Conservation (phyloP, 2,888 invertebrate species). For the Pecten maximus region DNA sequence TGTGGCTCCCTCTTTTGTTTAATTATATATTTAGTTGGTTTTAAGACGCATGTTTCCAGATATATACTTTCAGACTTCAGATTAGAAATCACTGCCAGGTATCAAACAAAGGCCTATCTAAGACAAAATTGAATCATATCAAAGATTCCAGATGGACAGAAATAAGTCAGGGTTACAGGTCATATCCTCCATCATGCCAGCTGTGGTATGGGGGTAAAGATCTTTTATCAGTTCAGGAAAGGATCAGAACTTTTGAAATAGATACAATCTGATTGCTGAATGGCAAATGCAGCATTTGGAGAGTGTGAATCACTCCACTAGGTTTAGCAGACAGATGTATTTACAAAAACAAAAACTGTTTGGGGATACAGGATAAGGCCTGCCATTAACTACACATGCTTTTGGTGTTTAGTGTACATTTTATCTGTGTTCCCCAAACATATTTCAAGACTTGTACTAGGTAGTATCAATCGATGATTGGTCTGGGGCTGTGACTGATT, state of each 20-base stretch:
- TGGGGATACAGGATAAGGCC: neutral
- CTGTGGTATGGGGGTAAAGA: neutral
- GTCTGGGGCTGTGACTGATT: no score
- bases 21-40: no score
- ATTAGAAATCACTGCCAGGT: no score
- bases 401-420: neutral
- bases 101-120: no score
- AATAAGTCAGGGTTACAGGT: neutral
- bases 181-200: neutral
- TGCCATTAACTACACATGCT: conserved; percentile 18
- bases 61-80: no score
- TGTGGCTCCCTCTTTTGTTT: neutral
- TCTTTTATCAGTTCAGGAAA: neutral
- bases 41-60: no score
- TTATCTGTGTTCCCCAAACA: neutral
- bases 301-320: neutral
- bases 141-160: neutral
- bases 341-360: conserved; percentile 8
- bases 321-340: conserved; percentile 13
- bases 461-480: conserved; percentile 7
- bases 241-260: neutral
- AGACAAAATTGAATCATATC: no score
- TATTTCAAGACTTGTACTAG: neutral
- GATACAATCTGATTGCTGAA: neutral
- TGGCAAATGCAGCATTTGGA: neutral